Conservation (phyloP, 2,888 invertebrate genomes). For the Plutella xylostella region DNA sequence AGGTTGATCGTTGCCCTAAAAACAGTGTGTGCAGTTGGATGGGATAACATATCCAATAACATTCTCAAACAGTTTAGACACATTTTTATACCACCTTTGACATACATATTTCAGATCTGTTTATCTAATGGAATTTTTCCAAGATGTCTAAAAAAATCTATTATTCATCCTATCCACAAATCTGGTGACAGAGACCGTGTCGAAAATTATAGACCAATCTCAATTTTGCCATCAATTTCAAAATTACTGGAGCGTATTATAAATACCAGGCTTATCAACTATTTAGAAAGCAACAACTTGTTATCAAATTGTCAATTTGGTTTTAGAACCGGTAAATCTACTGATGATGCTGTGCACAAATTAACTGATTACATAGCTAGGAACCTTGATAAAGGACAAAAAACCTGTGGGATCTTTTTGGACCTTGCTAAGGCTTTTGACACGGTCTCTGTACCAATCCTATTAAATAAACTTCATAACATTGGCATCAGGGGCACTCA, state of each 20-base stretch:
- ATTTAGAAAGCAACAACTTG: background rate
- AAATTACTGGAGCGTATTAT: slow-evolving; percentile 8
- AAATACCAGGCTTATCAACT: background rate
- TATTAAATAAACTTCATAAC: too few species aligned
- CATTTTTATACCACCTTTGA: slow-evolving; percentile 1
- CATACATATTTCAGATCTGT: slow-evolving; percentile 5
- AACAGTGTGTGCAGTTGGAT: slow-evolving; percentile 7
- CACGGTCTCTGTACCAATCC: too few species aligned
- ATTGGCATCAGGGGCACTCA: too few species aligned
- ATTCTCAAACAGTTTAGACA: slow-evolving; percentile 1
- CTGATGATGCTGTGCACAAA: background rate
- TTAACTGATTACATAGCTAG: slow-evolving; percentile 4
- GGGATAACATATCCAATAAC: slow-evolving; percentile 5
- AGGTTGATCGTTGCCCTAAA: slow-evolving; percentile 5
- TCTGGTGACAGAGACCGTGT: slow-evolving; percentile 6
- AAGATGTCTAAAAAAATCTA: slow-evolving; percentile 8
- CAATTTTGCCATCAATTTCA: background rate
- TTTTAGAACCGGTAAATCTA: background rate
- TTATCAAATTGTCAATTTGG: background rate
- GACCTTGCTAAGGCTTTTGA: too few species aligned
- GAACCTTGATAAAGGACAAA: too few species aligned
- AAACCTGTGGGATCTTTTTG: too few species aligned
- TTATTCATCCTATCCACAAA: slow-evolving; percentile 11
- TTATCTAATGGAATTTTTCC: slow-evolving; percentile 11
- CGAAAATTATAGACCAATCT: background rate